phyloP scores from a whole-genome alignment of 2,888 invertebrate genomes.

The Apotomis turbidana region DNA sequence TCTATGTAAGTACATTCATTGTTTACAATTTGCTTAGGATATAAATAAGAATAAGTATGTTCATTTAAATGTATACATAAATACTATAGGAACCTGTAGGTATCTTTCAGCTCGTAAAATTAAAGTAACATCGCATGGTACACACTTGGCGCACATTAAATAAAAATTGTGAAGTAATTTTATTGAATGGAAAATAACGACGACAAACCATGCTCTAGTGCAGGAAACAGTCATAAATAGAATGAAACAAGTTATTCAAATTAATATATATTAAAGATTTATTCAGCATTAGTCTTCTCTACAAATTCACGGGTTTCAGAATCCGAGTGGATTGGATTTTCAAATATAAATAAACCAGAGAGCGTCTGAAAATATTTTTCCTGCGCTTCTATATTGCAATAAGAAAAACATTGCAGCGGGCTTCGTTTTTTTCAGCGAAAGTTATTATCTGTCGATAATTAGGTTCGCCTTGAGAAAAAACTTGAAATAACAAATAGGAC shows the following conservation, averaged over 20 bases:
- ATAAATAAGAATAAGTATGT: no score
- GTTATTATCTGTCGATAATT: slow-evolving; percentile 20
- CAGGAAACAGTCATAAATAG: not conserved
- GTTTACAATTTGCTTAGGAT: no score
- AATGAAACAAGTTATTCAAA: not conserved
- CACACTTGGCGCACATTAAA: no score
- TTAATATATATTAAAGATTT: slow-evolving; percentile 14
- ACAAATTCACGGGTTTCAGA: slow-evolving; percentile 14
- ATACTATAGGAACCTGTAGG: no score
- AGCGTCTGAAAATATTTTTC: slow-evolving; percentile 23
- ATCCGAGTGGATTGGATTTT: slow-evolving; percentile 24
- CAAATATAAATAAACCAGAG: slow-evolving; percentile 22
- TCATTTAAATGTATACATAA: no score
- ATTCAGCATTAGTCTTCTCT: slow-evolving; percentile 9
- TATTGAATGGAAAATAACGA: no score
- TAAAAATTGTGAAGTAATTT: no score
- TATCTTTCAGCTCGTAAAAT: no score
- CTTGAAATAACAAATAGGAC: slow-evolving; percentile 1
- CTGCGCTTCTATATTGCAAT: slow-evolving; percentile 24
- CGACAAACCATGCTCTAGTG: no score
- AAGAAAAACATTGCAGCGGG: slow-evolving; percentile 22
- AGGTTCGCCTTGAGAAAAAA: slow-evolving; percentile 1
- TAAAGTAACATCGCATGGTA: no score
- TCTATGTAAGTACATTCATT: no score
- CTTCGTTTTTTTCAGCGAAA: not conserved